Percentiles rank a stretch among this genome's conserved stretches.
Conservation (phyloP, 2,888 invertebrate species). For the Leptinotarsa haldemani region DNA sequence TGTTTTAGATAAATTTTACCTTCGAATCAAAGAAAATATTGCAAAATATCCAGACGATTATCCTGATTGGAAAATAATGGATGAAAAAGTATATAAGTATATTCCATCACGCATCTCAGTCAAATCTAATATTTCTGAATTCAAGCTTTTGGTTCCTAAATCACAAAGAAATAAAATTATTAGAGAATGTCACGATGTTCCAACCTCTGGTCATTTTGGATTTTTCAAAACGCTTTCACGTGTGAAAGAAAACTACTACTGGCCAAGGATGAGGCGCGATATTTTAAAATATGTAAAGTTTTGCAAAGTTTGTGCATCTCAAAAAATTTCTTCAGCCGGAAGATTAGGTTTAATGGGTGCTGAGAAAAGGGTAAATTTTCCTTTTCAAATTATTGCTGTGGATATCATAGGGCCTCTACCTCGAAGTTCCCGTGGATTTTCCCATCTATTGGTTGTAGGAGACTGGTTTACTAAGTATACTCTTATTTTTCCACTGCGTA, state of each 20-base stretch:
- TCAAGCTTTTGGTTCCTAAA: constrained; percentile 3
- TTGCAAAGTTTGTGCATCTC: too few relatives aligned
- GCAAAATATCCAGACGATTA: not conserved
- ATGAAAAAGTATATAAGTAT: not conserved
- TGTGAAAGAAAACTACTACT: constrained; percentile 13
- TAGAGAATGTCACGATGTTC: not conserved
- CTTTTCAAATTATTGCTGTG: not conserved
- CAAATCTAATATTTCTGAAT: not conserved
- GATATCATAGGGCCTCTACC: not conserved
- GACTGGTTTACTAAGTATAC: not conserved
- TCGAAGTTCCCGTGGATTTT: not conserved
- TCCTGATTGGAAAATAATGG: constrained; percentile 9
- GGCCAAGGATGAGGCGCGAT: not conserved
- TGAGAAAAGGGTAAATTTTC: too few relatives aligned
- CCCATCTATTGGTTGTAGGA: constrained; percentile 8
- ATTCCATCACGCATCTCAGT: not conserved
- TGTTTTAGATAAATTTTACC: not conserved
- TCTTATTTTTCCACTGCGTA: constrained; percentile 2
- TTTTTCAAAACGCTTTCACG: constrained; percentile 16
- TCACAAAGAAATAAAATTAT: not conserved
- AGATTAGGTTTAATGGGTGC: too few relatives aligned
- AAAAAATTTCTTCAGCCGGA: too few relatives aligned
- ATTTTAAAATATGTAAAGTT: not conserved
- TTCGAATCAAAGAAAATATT: not conserved
- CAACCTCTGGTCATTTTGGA: not conserved